Evolutionary conservation across 2,888 invertebrate species (phyloP), one percentile per base, ranked within the genome.

Genomic region (Beris morrisii): DNA sequence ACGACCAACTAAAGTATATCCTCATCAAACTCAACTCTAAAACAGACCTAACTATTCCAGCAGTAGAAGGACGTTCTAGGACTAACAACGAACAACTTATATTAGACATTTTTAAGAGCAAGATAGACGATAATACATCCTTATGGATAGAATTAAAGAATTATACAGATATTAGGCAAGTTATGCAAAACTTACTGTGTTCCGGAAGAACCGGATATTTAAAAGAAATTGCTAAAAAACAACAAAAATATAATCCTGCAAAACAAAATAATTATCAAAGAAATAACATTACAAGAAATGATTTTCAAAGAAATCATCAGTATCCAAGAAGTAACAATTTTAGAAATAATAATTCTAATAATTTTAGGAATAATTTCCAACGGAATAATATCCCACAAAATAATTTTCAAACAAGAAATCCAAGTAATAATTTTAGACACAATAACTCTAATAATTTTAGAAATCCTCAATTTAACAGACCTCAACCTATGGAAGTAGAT

Each of bases 91-190:
- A 44, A n/a, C 9, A n/a, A 44, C n/a, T 44, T 12, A 44, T 44
- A n/a, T 44, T 44, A 44, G 44, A 44, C 44, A n/a, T 44, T 12
- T 44, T 44, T n/a, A 44, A 44, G n/a, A 44, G 44, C n/a, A 44
- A 44, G n/a, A n/a, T 44, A 12, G 22, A 22, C 22, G 22, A 22
- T 22, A 22, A 22, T 22, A 22, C 22, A 22, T 22, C 22, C 22
- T 22, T 9, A 44, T 22, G 22, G 22, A 44, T 44, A 44, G 44
- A 44, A 44, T 22, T 22, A 22, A 22, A 44, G 44, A 44, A 44
- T 44, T 44, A 12, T n/a, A 12, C 44, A 44, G n/a, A 12, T 44
- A 22, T 22, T 22, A 22, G 22, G n/a, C 22, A 22, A 22, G 22
- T 2, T 22, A 22, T 22, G 22, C 22, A 22, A 22, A 22, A 22